Evolutionary conservation across 2,113 vertebrate genomes (phyloP), one percentile per base, ranked within the genome.

Genomic region (Cepphus grylle): DNA sequence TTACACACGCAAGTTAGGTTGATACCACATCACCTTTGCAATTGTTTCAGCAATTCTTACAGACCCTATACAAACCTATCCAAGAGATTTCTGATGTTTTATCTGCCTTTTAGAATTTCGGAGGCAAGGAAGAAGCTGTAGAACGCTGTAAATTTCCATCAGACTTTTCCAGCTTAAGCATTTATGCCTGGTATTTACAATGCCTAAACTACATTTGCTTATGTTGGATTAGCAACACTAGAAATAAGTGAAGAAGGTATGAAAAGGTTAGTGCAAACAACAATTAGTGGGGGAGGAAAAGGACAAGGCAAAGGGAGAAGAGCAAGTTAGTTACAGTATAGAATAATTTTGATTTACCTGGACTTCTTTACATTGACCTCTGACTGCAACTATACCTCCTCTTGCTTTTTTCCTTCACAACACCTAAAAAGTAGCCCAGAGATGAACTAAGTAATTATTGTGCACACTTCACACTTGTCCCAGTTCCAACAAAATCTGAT

Each of bases 351-450:
- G 7, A 52, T 88, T 86, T 96, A 87, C 80, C 67, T 86, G 53
- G 43, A 77, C 25, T 88, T 65, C 72, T 74, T 69, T 89, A 94
- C 36, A 91, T 43, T 85, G 70, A 89, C 53, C 67, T 84, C 84
- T 91, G 78, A 95, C 90, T 91, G 63, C 67, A 77, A 58, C 43
- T 91, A 20, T 52, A 89, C 21, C 91, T 67, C 30, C 66, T 88
- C 91, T 91, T 93, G 63, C 73, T 95, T 94, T 47, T 93, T 71
- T 30, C 43, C 81, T 95, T 93, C 93, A 93, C 59, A 93, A 84
- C 56, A 90, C 34, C 77, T 87, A 91, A 79, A 84, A 94, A 63
- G 38, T 36, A 71, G 87, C 70, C 81, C 70, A 89, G 36, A 85
- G 61, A 84, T 87, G 15, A 94, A 67, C 73, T 88, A 45, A 88